A percentile compares a stretch with the other conserved stretches of the same genome.
Evolutionary conservation across 2,113 vertebrate genomes (phyloP).

Genomic region (Calcarius ornatus): DNA sequence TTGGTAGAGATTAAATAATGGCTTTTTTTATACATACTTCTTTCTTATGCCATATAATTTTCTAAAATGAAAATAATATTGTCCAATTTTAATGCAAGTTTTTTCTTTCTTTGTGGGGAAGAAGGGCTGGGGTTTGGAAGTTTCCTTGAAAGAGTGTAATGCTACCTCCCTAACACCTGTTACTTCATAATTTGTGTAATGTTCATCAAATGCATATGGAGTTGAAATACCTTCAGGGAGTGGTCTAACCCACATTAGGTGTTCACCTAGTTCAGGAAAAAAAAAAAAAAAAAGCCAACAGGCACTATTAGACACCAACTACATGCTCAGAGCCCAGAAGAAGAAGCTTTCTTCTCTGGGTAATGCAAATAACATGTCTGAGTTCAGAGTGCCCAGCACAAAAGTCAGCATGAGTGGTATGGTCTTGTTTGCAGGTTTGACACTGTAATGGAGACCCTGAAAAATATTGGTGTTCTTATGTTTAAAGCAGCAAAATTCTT

Average conservation of each 20-base stretch:
- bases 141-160: background rate
- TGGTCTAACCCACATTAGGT: background rate
- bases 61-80: background rate
- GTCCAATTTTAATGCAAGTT: background rate
- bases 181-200: background rate
- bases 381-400: background rate
- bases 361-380: background rate
- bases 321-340: background rate
- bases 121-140: background rate
- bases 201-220: background rate
- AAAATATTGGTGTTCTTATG: background rate
- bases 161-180: background rate
- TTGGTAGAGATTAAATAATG: background rate
- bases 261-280: background rate
- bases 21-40: fast-evolving
- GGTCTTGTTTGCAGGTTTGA: background rate
- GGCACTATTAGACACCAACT: background rate
- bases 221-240: background rate
- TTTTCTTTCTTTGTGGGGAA: background rate
- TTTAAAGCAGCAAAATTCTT: background rate
- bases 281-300: background rate
- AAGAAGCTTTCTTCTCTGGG: background rate
- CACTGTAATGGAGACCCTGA: background rate
- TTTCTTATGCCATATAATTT: background rate
- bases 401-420: background rate